Evolutionary conservation across 2,797 vertebrate genomes (phyloP).

Genomic region (Enteromius unitaeniatus): DNA sequence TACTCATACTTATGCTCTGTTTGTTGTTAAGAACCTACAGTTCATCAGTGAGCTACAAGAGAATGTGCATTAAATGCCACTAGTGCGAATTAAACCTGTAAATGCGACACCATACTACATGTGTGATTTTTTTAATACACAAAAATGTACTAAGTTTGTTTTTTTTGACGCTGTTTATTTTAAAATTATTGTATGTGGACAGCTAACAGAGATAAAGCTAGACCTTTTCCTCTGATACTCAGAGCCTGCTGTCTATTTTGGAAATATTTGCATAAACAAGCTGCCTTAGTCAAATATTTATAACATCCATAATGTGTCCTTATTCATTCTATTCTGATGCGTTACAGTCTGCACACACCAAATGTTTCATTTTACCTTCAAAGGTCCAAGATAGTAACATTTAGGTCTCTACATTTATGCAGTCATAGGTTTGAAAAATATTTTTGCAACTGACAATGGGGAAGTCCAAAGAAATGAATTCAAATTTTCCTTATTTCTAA

Average conservation of each 20-base stretch:
- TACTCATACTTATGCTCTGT: neutral
- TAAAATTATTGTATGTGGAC: neutral
- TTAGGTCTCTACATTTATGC: neutral
- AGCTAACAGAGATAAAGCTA: neutral
- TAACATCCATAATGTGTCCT: neutral
- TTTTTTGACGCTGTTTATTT: too few species aligned
- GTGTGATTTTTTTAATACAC: neutral
- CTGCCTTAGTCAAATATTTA: constrained; percentile 12
- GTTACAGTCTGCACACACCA: neutral
- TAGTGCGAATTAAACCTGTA: too few species aligned
- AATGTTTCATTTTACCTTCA: neutral
- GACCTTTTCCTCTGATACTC: neutral
- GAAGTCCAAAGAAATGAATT: neutral
- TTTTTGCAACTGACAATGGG: neutral
- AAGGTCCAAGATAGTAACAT: neutral
- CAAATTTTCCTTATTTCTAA: neutral
- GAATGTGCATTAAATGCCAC: neutral
- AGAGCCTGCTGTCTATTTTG: neutral
- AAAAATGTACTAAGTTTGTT: neutral
- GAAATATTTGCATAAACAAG: constrained; percentile 2
- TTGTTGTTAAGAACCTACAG: neutral
- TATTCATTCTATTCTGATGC: neutral
- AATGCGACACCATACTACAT: neutral
- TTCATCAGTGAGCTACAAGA: neutral
- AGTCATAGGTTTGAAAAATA: neutral